A percentile compares a stretch with the other conserved stretches of the same genome.
phyloP scores from a whole-genome alignment of 1,140 invertebrate genomes.

The Meloidogyne floridensis region DNA sequence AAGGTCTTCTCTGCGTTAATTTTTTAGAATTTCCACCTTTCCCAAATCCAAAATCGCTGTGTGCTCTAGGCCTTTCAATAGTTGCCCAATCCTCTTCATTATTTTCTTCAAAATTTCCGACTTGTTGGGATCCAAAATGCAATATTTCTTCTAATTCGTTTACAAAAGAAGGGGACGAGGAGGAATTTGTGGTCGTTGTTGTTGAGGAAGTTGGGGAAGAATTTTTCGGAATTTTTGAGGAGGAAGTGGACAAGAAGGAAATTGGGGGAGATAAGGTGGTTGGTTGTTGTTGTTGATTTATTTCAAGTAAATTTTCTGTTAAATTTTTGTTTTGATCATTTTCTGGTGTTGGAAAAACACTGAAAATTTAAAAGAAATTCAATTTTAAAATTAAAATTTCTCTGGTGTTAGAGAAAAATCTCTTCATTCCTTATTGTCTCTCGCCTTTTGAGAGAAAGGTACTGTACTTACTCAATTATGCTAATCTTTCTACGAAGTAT shows the following conservation, averaged over 20 bases:
- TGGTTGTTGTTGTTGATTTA: neutral
- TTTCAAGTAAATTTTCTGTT: neutral
- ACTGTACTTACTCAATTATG: too few species aligned
- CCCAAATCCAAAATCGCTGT: constrained; percentile 10
- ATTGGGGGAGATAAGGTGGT: neutral
- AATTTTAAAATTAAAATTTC: neutral
- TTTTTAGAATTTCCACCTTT: neutral
- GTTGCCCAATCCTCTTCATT: neutral
- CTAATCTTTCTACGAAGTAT: too few species aligned
- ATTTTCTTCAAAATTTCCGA: too few species aligned
- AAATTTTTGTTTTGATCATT: neutral
- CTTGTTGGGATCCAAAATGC: neutral
- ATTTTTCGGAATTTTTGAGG: neutral
- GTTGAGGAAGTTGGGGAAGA: neutral
- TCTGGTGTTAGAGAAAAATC: neutral
- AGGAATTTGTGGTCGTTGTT: neutral
- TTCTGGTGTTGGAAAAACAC: neutral
- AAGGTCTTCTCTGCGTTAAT: neutral
- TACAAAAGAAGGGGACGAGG: neutral
- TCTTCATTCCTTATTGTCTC: too few species aligned
- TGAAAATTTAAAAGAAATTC: neutral
- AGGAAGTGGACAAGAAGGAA: neutral
- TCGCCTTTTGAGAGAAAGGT: too few species aligned
- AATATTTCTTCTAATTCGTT: neutral
- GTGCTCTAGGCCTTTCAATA: constrained; percentile 12